These are phyloP conservation scores for Prosopocoilus inquinatus DNA, from an alignment of 2,888 invertebrate genomes.

Conservation along the genomic window DNA sequence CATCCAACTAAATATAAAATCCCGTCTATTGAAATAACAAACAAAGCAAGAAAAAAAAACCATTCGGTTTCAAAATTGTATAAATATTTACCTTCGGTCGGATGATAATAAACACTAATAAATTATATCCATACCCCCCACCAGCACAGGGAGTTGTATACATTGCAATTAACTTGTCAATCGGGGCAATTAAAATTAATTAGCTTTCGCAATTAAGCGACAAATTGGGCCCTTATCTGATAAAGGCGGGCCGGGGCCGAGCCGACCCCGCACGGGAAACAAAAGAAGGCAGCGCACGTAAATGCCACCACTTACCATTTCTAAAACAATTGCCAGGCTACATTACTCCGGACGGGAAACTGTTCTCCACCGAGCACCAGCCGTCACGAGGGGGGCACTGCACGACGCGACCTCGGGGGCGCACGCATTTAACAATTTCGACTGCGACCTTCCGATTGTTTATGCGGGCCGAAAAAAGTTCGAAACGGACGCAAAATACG, in stretches of 20 bases:
- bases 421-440: slow-evolving; percentile 9
- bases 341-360: slow-evolving; percentile 5
- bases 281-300: slow-evolving; percentile 11
- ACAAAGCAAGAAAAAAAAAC: slow-evolving; percentile 9
- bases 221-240: background rate
- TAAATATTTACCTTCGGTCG: slow-evolving; percentile 21
- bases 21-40: background rate
- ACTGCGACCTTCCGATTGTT: slow-evolving; percentile 28
- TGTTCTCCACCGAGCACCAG: background rate
- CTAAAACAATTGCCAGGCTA: slow-evolving; percentile 37
- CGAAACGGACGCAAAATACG: slow-evolving; percentile 38
- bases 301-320: slow-evolving; percentile 36
- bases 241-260: background rate
- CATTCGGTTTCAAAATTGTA: slow-evolving; percentile 13
- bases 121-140: slow-evolving; percentile 40
- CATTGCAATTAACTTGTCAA: slow-evolving; percentile 46
- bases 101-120: slow-evolving; percentile 33
- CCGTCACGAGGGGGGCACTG: slow-evolving; percentile 7
- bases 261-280: too few species aligned
- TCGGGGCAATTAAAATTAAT: slow-evolving; percentile 35
- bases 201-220: slow-evolving; percentile 6
- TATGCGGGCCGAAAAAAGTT: slow-evolving; percentile 30
- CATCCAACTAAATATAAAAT: too few species aligned
- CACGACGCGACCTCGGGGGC: slow-evolving; percentile 6
- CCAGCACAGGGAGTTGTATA: slow-evolving; percentile 38